A percentile compares a stretch with the other conserved stretches of the same genome.
These are phyloP conservation scores for Ammodytes marinus DNA, from an alignment of 2,113 vertebrate species.

Conservation along the genomic window DNA sequence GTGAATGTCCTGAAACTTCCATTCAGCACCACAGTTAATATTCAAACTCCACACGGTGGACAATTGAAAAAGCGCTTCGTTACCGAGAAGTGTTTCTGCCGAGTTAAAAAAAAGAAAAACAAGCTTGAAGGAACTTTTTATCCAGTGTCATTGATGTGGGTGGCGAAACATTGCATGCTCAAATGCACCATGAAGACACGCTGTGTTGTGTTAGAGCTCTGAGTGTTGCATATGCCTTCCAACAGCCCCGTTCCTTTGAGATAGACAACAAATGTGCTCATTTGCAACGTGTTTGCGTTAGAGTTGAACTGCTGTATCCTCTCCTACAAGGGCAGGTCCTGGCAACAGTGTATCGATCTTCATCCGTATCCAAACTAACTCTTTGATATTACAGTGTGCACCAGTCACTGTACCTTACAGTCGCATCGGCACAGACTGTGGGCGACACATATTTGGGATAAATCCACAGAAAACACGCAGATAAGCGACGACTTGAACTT, in stretches of 20 bases:
- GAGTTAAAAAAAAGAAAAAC: neutral
- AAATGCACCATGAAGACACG: conserved; percentile 54
- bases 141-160: conserved; percentile 72
- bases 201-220: conserved; percentile 32
- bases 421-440: conserved; percentile 41
- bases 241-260: conserved; percentile 21
- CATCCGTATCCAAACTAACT: conserved; percentile 27
- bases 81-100: neutral
- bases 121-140: conserved; percentile 47
- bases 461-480: conserved; percentile 51
- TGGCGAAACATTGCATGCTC: conserved; percentile 43
- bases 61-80: conserved; percentile 3
- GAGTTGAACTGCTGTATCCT: conserved; percentile 38
- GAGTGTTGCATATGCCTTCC: conserved; percentile 54
- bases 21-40: conserved; percentile 58
- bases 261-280: conserved; percentile 48
- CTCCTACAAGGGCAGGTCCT: conserved; percentile 43
- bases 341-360: conserved; percentile 31
- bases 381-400: conserved; percentile 17
- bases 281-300: conserved; percentile 40
- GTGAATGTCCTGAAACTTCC: conserved; percentile 53
- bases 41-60: conserved; percentile 22
- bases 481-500: conserved; percentile 56
- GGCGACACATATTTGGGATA: conserved; percentile 46
- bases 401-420: conserved; percentile 21